Base-by-base conservation (phyloP, 2,797 vertebrate genomes). In the Phoxinus dragarum region DNA sequence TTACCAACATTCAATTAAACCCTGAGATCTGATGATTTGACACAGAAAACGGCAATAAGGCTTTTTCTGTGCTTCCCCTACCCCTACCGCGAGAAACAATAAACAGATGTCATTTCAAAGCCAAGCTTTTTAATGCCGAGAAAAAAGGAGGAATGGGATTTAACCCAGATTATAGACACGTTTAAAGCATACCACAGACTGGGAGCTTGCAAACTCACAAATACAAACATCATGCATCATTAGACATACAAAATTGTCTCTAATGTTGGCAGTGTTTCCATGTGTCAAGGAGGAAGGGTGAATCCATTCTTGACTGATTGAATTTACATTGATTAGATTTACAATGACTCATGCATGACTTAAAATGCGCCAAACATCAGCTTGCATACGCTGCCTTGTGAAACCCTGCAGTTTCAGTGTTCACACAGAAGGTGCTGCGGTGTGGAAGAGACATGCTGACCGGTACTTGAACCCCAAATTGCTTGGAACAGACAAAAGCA, bases 1-100 rank as follows among this genome's bases (percentile, higher is more conserved):
- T 91, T 88, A 90, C 92, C 90, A 92, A 89, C 81, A 92, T 93
- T 94, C 89, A 93, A 92, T 93, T 92, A 93, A 88, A 88, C 52
- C 4, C 84, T 87, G 86, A 85, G 90, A 92, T 94, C 91, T 90
- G 83, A 91, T 86, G 89, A 93, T 90, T 92, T 92, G 88, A 91
- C 89, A 92, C 83, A 76, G 84, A 59, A 90, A 91, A 92, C 89
- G 88, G 89, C 90, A 91, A 59, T 91, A 91, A 87, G 47, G 89
- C 81, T 88, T 90, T 90, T 84, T 86, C 42, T 3, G 44, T 84
- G 86, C 86, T 74, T 90, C 56, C 81, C 56, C 67, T 16, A 6
- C 56, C 81, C 56, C 67, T 16, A 6, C 40, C 38, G 34, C 1
- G 68, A 73, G 76, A 73, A 84, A 56, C 85, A 56, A 80, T 77